Percentiles rank a stretch among this genome's conserved stretches.
Conservation (phyloP, 2,113 vertebrate species). For the Irena cyanogastra region DNA sequence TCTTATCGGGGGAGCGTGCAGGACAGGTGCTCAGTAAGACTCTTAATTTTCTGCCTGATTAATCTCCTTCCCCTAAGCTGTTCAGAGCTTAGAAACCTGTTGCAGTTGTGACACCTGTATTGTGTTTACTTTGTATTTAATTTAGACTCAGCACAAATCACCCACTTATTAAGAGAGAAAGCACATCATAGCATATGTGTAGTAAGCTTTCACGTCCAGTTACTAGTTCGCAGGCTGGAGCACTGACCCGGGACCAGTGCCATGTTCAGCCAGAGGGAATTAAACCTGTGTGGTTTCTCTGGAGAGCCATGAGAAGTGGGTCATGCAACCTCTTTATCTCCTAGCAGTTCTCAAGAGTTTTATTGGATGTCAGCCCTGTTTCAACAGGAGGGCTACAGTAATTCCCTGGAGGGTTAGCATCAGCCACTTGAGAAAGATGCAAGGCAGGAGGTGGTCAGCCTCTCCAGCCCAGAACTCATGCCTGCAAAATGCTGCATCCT, state of each 20-base stretch:
- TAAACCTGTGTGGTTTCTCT: rapidly evolving
- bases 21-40: not conserved
- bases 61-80: not conserved
- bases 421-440: not conserved
- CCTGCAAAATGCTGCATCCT: not conserved
- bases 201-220: not conserved
- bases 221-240: not conserved
- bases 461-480: not conserved
- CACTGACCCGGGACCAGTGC: not conserved
- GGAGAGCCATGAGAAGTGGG: not conserved
- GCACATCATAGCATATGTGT: not conserved
- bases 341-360: not conserved
- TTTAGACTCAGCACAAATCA: not conserved
- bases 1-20: not conserved
- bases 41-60: not conserved
- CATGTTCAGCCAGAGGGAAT: not conserved
- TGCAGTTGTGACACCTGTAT: not conserved
- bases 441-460: not conserved
- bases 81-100: not conserved
- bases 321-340: not conserved
- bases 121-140: not conserved
- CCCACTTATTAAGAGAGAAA: not conserved
- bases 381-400: not conserved
- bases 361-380: not conserved
- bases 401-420: not conserved